Evolutionary conservation across 2,113 vertebrate genomes (phyloP).

Genomic region (Eretmochelys imbricata): DNA sequence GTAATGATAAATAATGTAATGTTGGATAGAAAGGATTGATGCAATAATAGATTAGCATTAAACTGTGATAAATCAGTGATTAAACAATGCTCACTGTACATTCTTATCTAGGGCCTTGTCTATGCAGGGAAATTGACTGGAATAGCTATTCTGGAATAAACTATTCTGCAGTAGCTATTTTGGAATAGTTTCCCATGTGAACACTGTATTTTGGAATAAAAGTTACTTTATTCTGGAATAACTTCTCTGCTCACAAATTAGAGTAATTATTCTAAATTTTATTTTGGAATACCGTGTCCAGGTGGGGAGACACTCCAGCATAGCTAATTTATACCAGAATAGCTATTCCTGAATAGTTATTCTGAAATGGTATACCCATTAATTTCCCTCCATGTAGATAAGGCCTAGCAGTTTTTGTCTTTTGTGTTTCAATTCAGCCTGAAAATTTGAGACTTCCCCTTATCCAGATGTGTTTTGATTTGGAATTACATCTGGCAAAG

Average conservation of each 20-base stretch:
- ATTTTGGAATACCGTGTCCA: no score
- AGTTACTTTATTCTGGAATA: background rate
- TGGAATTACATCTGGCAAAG: background rate
- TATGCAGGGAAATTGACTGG: accelerated
- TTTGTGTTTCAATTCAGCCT: background rate
- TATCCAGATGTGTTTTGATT: background rate
- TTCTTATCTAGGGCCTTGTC: accelerated
- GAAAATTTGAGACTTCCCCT: background rate
- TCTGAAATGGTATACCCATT: background rate
- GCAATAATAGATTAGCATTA: background rate
- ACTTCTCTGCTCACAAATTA: background rate
- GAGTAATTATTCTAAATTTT: no score
- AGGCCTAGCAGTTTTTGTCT: background rate
- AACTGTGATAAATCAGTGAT: background rate
- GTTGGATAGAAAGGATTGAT: background rate
- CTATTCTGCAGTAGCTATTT: background rate
- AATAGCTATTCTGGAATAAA: no score
- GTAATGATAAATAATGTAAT: background rate
- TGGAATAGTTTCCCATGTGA: accelerated
- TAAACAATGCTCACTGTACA: accelerated
- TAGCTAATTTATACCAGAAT: no score
- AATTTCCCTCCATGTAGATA: accelerated
- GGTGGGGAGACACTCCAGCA: no score
- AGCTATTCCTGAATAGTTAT: background rate
- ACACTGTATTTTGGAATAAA: accelerated